Evolutionary conservation across 2,797 vertebrate genomes (phyloP), one percentile per base, ranked within the genome.

Genomic region (Decapterus maruadsi): DNA sequence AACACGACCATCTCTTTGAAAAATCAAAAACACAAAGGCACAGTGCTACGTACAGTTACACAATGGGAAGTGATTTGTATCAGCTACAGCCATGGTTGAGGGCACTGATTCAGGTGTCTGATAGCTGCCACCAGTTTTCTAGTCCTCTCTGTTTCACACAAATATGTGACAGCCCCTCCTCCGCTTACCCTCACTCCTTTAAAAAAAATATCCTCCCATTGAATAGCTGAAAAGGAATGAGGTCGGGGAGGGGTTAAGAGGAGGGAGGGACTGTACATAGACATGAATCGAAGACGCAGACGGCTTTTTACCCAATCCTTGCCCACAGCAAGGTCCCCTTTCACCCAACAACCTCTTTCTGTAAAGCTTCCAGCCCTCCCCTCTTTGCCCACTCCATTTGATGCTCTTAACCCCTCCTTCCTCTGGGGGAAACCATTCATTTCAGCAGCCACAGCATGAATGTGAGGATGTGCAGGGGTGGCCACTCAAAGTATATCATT

Each of bases 401-500:
- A 67, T 77, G 68, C 81, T 85, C 64, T 83, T 78, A 86, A 76
- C 82, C 78, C 80, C 85, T 78, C 81, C 75, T 72, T 70, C 72
- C 78, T 72, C 50, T 75, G 78, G 77, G 81, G 81, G 83, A 83
- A 81, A 79, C 70, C 70, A 70, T 85, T 78, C 84, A 81, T 59
- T 74, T 84, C 55, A 45, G 66, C 50, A 36, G 78, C 67, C 62
- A 63, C 62, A 63, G 81, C 63, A 73, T 88, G 72, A 90, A 91
- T 87, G 83, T 36, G 26, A 83, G 74, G 86, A 87, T 83, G 85
- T 79, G 62, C 73, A 12, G 51, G 53, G 38, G 64, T 58, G 65
- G 71, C 77, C 57, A 22, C 76, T 89, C 72, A 74, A 60, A 84
- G 76, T 84, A 71, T 88, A 90, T 92, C 80, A 83, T 89, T 93